Percentiles rank a stretch among this genome's conserved stretches.
These are phyloP conservation scores for Dipus sagitta DNA, from an alignment of 2,797 vertebrate genomes.

Conservation along the genomic window DNA sequence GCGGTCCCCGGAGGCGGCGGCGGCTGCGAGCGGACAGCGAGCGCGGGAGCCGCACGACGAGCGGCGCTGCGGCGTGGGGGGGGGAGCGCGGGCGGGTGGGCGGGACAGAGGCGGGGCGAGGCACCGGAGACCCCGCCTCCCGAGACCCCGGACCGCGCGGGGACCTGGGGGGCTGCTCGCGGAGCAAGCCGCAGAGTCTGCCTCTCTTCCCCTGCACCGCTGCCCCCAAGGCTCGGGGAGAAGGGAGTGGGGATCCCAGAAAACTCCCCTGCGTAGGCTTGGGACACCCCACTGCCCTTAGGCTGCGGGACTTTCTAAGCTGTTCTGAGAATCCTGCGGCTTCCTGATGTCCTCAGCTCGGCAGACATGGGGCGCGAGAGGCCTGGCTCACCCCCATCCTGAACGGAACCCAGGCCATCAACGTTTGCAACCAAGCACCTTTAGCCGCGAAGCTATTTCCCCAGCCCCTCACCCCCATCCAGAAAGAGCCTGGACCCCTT, in stretches of 20 bases:
- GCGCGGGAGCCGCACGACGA: neutral
- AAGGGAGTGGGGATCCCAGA: neutral
- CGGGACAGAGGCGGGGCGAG: slow-evolving; percentile 31
- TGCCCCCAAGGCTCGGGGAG: neutral
- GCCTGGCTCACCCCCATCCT: neutral
- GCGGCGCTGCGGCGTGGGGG: neutral
- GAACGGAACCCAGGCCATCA: too few relatives aligned
- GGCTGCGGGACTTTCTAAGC: slow-evolving; percentile 6
- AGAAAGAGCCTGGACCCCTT: neutral
- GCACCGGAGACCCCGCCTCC: slow-evolving; percentile 34
- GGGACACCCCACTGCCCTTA: neutral
- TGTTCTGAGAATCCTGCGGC: neutral
- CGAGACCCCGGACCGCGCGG: neutral
- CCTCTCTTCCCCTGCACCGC: neutral
- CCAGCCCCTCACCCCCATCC: neutral
- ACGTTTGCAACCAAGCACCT: too few relatives aligned
- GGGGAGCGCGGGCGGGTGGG: slow-evolving; percentile 8
- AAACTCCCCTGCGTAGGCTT: neutral
- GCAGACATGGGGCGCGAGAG: neutral
- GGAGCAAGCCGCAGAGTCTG: neutral
- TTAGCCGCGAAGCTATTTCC: too few relatives aligned
- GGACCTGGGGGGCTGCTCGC: neutral
- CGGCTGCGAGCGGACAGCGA: slow-evolving; percentile 20
- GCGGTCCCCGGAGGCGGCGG: neutral
- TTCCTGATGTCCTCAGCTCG: neutral